Conservation (phyloP, 2,888 invertebrate genomes). For the Agrilus biguttatus region DNA sequence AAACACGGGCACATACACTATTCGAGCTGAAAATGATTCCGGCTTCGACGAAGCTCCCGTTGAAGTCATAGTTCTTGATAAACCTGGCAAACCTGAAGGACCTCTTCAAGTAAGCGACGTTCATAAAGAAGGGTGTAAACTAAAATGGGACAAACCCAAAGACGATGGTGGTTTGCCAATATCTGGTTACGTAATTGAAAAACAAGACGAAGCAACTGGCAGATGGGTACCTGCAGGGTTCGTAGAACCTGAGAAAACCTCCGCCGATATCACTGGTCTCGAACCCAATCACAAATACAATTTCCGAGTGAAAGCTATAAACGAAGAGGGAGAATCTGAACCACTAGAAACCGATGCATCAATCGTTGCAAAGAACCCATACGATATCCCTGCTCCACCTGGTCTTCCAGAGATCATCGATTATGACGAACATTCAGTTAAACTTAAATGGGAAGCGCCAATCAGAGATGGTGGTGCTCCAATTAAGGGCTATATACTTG, state of each 20-base stretch:
- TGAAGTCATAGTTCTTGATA: slow-evolving; percentile 74
- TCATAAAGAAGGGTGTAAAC: slow-evolving; percentile 84
- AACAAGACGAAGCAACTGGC: slow-evolving; percentile 80
- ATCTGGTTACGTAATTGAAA: slow-evolving; percentile 83
- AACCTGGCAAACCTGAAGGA: slow-evolving; percentile 79
- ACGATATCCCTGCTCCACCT: slow-evolving; percentile 74
- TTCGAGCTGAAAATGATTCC: slow-evolving; percentile 84
- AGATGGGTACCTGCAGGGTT: slow-evolving; percentile 80
- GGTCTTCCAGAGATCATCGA: slow-evolving; percentile 84
- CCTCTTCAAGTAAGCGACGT: slow-evolving; percentile 83
- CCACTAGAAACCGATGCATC: slow-evolving; percentile 81
- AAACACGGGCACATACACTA: slow-evolving; percentile 80
- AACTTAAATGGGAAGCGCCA: slow-evolving; percentile 83
- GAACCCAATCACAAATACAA: slow-evolving; percentile 94
- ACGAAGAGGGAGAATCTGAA: slow-evolving; percentile 94
- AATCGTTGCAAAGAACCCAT: slow-evolving; percentile 94
- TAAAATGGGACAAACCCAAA: slow-evolving; percentile 89
- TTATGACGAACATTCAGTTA: slow-evolving; percentile 82
- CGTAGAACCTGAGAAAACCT: slow-evolving; percentile 66
- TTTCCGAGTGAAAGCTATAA: slow-evolving; percentile 93
- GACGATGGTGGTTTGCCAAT: slow-evolving; percentile 92
- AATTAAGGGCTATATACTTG: slow-evolving; percentile 84
- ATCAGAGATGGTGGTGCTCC: slow-evolving; percentile 86
- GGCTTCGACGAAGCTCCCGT: slow-evolving; percentile 90
- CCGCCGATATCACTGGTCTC: slow-evolving; percentile 74